Percentiles rank a stretch among this genome's conserved stretches.
phyloP scores from a whole-genome alignment of 2,888 invertebrate genomes.

The Drosophila seclusa region DNA sequence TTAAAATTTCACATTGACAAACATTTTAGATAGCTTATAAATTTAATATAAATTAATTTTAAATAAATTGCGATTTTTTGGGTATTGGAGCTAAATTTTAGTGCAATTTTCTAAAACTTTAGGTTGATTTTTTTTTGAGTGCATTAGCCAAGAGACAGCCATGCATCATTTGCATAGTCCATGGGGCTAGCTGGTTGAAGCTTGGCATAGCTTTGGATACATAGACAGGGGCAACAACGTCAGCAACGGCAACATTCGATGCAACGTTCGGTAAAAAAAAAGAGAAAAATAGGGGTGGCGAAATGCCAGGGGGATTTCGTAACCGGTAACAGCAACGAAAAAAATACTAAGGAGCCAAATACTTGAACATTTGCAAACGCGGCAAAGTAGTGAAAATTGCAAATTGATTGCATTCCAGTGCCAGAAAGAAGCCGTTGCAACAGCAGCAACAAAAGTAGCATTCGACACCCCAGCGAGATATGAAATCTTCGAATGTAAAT shows the following conservation, averaged over 20 bases:
- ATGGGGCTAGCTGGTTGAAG: slow-evolving; percentile 36
- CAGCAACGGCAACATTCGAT: slow-evolving; percentile 58
- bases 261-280: slow-evolving; percentile 44
- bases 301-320: slow-evolving; percentile 30
- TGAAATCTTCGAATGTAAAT: slow-evolving; percentile 73
- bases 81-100: neutral
- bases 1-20: no score
- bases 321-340: slow-evolving; percentile 52
- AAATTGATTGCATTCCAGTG: slow-evolving; percentile 83
- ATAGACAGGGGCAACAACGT: slow-evolving; percentile 34
- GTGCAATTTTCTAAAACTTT: neutral
- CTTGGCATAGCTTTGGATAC: slow-evolving; percentile 19
- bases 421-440: slow-evolving; percentile 50
- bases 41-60: no score
- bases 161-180: slow-evolving; percentile 65
- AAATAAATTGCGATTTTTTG: neutral
- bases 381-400: slow-evolving; percentile 82
- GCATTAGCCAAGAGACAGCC: slow-evolving; percentile 37
- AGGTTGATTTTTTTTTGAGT: neutral
- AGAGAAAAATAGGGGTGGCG: slow-evolving; percentile 47
- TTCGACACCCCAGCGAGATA: slow-evolving; percentile 51
- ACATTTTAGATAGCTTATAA: neutral
- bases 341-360: slow-evolving; percentile 77
- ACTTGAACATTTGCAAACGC: slow-evolving; percentile 78
- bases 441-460: slow-evolving; percentile 18